Percentiles rank a stretch among this genome's conserved stretches.
phyloP scores from a whole-genome alignment of 2,797 vertebrate genomes.

The Acrossocheilus wenchowensis region DNA sequence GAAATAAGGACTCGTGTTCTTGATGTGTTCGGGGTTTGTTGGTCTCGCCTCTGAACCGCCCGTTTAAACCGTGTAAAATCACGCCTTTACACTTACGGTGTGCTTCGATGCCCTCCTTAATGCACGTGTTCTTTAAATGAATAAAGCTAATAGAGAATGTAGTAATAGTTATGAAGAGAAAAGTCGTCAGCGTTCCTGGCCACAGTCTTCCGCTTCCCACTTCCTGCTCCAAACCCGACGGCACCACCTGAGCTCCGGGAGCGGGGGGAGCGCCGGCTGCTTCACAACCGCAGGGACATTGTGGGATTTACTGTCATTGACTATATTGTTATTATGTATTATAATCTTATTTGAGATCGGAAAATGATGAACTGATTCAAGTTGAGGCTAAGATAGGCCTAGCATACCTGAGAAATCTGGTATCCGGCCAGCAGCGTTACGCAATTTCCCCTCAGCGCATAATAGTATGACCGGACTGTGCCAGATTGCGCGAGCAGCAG shows the following conservation, averaged over 20 bases:
- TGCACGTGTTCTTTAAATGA: background rate
- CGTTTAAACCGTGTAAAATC: background rate
- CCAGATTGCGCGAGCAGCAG: background rate
- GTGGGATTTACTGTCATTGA: background rate
- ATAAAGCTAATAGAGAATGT: background rate
- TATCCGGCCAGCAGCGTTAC: background rate
- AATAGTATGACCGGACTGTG: slow-evolving; percentile 16
- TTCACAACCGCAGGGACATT: background rate
- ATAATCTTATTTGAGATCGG: background rate
- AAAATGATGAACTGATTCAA: background rate
- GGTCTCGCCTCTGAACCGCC: background rate
- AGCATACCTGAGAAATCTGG: background rate
- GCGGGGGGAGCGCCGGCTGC: background rate
- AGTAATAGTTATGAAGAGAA: background rate
- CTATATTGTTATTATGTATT: background rate
- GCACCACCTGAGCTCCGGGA: slow-evolving; percentile 33
- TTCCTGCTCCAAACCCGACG: slow-evolving; percentile 35
- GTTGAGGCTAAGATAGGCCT: too few species aligned
- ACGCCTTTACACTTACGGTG: background rate
- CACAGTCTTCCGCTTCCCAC: slow-evolving; percentile 31
- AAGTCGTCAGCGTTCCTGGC: background rate
- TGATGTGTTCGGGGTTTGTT: background rate
- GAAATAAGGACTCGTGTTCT: background rate
- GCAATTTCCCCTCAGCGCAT: background rate
- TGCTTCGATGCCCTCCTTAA: background rate